Percentiles rank a stretch among this genome's conserved stretches.
Conservation (phyloP, 1,140 invertebrate species). For the Hycleus phaleratus region DNA sequence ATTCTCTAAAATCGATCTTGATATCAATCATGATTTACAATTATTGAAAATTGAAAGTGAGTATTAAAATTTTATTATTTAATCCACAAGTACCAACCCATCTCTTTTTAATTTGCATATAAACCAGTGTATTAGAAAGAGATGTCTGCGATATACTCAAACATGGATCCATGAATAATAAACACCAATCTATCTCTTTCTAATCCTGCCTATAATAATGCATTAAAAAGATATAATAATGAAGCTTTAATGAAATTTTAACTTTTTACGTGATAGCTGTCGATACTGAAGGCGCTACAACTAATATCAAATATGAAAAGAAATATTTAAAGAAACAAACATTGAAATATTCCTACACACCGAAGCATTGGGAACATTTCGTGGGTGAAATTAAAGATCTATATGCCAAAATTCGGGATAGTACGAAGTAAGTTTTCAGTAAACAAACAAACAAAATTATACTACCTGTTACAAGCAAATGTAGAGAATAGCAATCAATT, state of each 20-base stretch:
- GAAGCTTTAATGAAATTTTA: background rate
- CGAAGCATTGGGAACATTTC: constrained; percentile 34
- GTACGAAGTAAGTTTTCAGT: constrained; percentile 22
- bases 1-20: constrained; percentile 50
- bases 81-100: too few species aligned
- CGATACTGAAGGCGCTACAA: constrained; percentile 32
- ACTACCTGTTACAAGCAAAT: too few species aligned
- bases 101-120: background rate
- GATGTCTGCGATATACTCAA: too few species aligned
- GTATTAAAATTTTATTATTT: constrained; percentile 26
- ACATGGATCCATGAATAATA: too few species aligned
- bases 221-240: too few species aligned
- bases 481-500: too few species aligned
- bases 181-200: too few species aligned
- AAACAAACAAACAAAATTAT: too few species aligned
- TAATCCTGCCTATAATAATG: too few species aligned
- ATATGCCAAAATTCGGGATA: constrained; percentile 31
- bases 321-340: constrained; percentile 27
- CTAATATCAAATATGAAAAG: constrained; percentile 31
- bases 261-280: constrained; percentile 25
- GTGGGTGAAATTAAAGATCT: constrained; percentile 27
- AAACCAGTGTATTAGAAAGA: background rate
- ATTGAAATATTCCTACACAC: constrained; percentile 31
- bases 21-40: constrained; percentile 56
- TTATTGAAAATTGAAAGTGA: constrained; percentile 59